Base-by-base conservation (phyloP, 2,113 vertebrate genomes). In the Siphamia tubifer region DNA sequence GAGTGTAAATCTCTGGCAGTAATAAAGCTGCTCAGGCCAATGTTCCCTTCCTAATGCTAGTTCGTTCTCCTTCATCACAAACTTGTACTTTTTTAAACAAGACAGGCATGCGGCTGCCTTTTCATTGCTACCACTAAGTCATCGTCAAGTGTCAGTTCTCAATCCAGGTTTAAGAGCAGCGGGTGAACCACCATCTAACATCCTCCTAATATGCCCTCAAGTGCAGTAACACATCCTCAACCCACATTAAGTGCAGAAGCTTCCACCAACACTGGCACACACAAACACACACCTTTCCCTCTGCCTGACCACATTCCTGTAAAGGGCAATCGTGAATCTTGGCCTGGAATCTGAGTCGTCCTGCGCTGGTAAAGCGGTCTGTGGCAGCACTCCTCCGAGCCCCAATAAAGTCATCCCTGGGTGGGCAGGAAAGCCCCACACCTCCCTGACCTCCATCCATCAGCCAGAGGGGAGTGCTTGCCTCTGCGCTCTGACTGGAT, bases 21-120 rank as follows among this genome's bases (percentile, higher is more conserved):
- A 90, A 91, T 91, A 92, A 93, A 93, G 86, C 88, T 84, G 88
- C 77, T 88, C 68, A 63, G 87, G 80, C 89, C 85, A 83, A 83
- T 81, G 86, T 86, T 89, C 68, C n/a, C 80, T 73, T 79, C 74
- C 60, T 87, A 83, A 90, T 88, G 83, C 81, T 71, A 77, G 76
- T 82, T 90, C 47, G 16, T 82, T 89, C 85, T 87, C 63, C 68
- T 78, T 85, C 80, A 75, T 79, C 70, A 64, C 74, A 82, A 88
- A 87, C 78, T 79, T 86, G 68, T 68, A 45, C 69, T 77, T 82
- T 78, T 84, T 48, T 48, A 28, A 28, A 81, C 79, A 82, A 87
- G 73, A 82, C 63, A 53, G 74, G 72, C 58, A n/a, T 40, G 63
- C 20, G 32, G 48, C 63, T 71, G 71, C 51, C 35, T 82, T n/a